Percentiles rank a stretch among this genome's conserved stretches.
These are phyloP conservation scores for Spicauda simplicius DNA, from an alignment of 2,888 invertebrate species.

Conservation along the genomic window DNA sequence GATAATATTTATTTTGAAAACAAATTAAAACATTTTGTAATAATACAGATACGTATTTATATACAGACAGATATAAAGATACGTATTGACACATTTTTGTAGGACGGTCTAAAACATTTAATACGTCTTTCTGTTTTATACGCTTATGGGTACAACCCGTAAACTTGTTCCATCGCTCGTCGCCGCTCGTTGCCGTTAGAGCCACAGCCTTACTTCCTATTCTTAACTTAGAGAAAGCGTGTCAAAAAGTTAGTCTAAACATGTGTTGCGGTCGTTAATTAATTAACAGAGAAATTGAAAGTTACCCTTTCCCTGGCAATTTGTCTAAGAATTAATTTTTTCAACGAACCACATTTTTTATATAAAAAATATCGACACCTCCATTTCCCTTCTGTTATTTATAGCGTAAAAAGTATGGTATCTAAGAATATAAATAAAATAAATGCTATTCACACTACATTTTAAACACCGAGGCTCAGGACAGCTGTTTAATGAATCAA, in stretches of 20 bases:
- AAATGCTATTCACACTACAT: too few relatives aligned
- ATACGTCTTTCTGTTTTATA: too few relatives aligned
- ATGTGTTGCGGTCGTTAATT: constrained; percentile 80
- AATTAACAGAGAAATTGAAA: constrained; percentile 81
- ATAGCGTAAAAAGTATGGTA: background rate
- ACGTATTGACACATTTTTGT: too few relatives aligned
- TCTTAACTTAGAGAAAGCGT: constrained; percentile 74
- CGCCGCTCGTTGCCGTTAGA: background rate
- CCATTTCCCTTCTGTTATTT: constrained; percentile 5
- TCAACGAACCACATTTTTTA: background rate
- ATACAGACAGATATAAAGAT: too few relatives aligned
- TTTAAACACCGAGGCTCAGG: too few relatives aligned
- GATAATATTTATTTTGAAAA: too few relatives aligned
- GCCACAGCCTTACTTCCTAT: constrained; percentile 42
- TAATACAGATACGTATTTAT: too few relatives aligned
- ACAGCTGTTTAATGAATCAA: too few relatives aligned
- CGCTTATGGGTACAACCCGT: too few relatives aligned
- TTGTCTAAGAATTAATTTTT: constrained; percentile 37
- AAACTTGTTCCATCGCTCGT: too few relatives aligned
- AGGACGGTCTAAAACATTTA: too few relatives aligned
- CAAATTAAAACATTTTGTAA: too few relatives aligned
- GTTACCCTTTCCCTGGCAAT: constrained; percentile 53
- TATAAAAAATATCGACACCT: background rate
- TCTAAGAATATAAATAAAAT: background rate
- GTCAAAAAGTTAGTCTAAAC: constrained; percentile 76